Conservation (phyloP, 1,140 invertebrate species). For the Ceratosolen solmsi region DNA sequence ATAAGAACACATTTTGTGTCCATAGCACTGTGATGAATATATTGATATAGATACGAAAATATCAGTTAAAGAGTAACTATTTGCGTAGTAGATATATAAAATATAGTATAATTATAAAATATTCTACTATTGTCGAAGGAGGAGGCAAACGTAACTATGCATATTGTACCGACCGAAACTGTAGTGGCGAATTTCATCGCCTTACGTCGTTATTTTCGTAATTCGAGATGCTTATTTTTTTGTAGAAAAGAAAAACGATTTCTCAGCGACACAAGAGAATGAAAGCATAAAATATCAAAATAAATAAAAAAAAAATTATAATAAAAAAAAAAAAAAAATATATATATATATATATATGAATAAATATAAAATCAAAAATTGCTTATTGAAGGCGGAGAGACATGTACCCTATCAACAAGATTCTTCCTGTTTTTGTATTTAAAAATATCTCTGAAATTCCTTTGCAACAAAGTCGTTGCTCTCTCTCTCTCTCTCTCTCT, state of each 20-base stretch:
- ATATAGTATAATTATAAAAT: slow-evolving; percentile 64
- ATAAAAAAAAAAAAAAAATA: too few species aligned
- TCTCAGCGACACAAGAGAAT: slow-evolving; percentile 45
- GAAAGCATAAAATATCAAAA: slow-evolving; percentile 46
- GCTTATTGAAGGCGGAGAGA: slow-evolving; percentile 46
- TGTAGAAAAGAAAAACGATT: slow-evolving; percentile 50
- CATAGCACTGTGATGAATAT: slow-evolving; percentile 75
- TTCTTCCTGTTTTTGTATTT: slow-evolving; percentile 36
- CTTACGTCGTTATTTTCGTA: slow-evolving; percentile 52
- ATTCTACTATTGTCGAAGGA: slow-evolving; percentile 51
- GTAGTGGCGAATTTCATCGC: slow-evolving; percentile 43
- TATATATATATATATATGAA: slow-evolving; percentile 34
- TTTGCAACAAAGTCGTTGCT: neutral
- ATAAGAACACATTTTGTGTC: slow-evolving; percentile 74
- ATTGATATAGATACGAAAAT: slow-evolving; percentile 71
- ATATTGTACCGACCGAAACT: slow-evolving; percentile 44
- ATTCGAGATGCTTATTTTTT: slow-evolving; percentile 54
- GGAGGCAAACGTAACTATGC: slow-evolving; percentile 46
- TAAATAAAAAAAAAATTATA: too few species aligned
- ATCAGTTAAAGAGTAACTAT: slow-evolving; percentile 67
- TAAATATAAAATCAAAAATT: slow-evolving; percentile 46
- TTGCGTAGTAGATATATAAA: slow-evolving; percentile 68
- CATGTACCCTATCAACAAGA: slow-evolving; percentile 25
- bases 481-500: too few species aligned
- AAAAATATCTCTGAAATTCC: slow-evolving; percentile 49